Conservation (phyloP, 2,888 invertebrate genomes). For the Tipula confusa region DNA sequence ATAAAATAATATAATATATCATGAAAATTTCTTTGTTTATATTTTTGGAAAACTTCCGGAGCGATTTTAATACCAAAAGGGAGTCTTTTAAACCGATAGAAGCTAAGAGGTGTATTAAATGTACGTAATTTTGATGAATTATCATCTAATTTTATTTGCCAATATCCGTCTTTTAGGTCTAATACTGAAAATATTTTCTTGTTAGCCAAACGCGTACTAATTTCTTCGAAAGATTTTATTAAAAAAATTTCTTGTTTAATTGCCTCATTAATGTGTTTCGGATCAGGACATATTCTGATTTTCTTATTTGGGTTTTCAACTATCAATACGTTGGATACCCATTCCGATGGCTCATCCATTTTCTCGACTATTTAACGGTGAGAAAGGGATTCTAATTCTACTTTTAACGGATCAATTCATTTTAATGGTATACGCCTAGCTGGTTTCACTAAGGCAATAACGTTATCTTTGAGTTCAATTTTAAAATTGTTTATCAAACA, state of each 20-base stretch:
- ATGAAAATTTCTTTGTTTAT: not conserved
- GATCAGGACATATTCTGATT: constrained; percentile 33
- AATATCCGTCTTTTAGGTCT: constrained; percentile 35
- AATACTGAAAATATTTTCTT: constrained; percentile 30
- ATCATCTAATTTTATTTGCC: constrained; percentile 35
- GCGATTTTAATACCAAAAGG: not conserved
- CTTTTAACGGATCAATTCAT: not conserved
- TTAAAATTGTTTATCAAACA: constrained; percentile 8
- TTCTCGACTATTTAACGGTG: not conserved
- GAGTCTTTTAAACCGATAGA: constrained; percentile 33
- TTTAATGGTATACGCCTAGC: constrained; percentile 30
- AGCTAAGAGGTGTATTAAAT: too few relatives aligned
- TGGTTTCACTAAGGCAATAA: not conserved
- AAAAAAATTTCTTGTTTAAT: too few relatives aligned
- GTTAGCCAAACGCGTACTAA: too few relatives aligned
- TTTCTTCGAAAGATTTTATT: constrained; percentile 36
- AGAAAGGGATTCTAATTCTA: constrained; percentile 7
- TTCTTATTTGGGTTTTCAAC: too few relatives aligned
- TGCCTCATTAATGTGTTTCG: constrained; percentile 30
- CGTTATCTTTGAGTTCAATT: constrained; percentile 28
- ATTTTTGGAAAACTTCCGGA: not conserved
- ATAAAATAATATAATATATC: not conserved
- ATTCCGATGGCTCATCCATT: constrained; percentile 31
- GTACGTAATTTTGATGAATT: too few relatives aligned
- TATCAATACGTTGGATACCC: too few relatives aligned